phyloP scores from a whole-genome alignment of 2,797 vertebrate species.

The Oreortyx pictus region DNA sequence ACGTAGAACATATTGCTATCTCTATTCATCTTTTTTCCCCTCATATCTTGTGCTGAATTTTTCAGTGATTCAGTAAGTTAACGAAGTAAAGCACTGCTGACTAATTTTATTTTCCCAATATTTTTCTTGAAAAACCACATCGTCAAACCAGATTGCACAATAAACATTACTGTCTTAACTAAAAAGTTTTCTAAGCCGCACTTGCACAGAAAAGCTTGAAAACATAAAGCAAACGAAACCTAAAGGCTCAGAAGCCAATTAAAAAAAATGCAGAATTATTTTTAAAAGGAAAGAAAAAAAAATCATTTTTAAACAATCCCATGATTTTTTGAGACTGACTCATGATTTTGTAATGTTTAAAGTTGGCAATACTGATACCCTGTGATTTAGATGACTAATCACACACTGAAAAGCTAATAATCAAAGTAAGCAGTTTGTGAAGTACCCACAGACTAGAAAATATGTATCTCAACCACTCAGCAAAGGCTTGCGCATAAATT shows the following conservation, averaged over 20 bases:
- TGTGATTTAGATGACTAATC: conserved; percentile 75
- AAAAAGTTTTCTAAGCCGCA: neutral
- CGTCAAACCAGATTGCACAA: neutral
- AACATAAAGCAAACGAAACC: conserved; percentile 17
- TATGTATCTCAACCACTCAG: conserved; percentile 63
- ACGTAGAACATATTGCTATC: neutral
- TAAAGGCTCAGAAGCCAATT: conserved; percentile 8
- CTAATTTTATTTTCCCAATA: neutral
- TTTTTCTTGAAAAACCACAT: neutral
- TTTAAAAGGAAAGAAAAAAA: conserved; percentile 34
- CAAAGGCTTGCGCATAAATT: conserved; percentile 67
- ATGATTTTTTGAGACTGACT: conserved; percentile 71
- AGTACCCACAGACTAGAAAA: conserved; percentile 66
- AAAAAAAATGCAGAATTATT: conserved; percentile 3
- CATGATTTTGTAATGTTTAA: conserved; percentile 69
- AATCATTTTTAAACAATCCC: conserved; percentile 43
- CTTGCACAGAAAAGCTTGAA: neutral
- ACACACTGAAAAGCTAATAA: conserved; percentile 70
- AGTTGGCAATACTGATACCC: conserved; percentile 66
- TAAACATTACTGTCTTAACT: neutral
- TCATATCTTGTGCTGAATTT: neutral
- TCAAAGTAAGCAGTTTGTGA: conserved; percentile 74
- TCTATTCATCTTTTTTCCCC: neutral
- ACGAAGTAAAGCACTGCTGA: neutral
- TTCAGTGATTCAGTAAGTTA: neutral